Base-by-base conservation (phyloP, 2,797 vertebrate species). In the Tragelaphus eurycerus region DNA sequence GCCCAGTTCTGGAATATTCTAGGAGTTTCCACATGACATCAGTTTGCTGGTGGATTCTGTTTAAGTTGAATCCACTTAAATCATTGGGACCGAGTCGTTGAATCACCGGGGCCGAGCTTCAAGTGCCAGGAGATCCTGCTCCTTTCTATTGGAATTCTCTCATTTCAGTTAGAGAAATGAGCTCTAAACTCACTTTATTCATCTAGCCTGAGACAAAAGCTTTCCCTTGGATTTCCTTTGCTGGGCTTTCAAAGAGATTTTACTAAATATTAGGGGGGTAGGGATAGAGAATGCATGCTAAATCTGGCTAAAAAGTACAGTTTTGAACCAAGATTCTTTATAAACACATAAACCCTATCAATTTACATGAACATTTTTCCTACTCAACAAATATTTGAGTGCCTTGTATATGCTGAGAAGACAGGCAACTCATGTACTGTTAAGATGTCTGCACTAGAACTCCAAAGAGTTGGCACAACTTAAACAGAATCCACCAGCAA, bases 401-500 rank as follows among this genome's bases (percentile, higher is more conserved):
- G 43, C 64, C 17, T 91, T 60, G 29, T 94, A 88, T 25, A 81
- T n/a, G 16, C 31, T 81, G 29, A 96, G 27, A 50, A 54, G 27
- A 96, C 6, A 54, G 31, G 79, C 79, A 82, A 17, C 78, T 81
- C 31, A 60, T 52, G 31, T 17, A 89, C 60, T 92, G 23, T 83
- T 91, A 67, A 87, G 21, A 92, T 92, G n/a, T 92, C 78, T 96
- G 93, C 2, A 84, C 23, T 38, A 84, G 46, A 85, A 86, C 38
- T 46, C 25, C 46, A 91, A 87, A 82, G 62, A 95, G 19, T 6
- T 89, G 60, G 19, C 55, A 95, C 19, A 88, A 82, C 25, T 92
- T 86, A 94, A 96, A 96, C 50, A 96, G 82, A 92, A 90, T 74
- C 84, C 29, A 97, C 86, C 38, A 94, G 83, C 57, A 89, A 89